Evolutionary conservation across 2,797 vertebrate genomes (phyloP).

Genomic region (Brachyrhaphis roseni): DNA sequence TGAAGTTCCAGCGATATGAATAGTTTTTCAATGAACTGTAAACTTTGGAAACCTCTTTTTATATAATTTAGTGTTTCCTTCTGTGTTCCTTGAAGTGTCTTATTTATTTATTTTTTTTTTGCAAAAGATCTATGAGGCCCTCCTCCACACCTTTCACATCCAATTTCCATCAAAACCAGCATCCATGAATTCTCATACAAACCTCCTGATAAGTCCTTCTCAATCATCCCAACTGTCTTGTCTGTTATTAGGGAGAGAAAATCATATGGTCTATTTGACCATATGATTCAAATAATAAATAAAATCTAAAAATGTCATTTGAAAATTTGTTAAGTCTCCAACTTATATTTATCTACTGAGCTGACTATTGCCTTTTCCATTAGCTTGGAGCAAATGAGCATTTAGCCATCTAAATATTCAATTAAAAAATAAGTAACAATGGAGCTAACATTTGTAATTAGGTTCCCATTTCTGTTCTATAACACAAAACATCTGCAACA

Average conservation of each 20-base stretch:
- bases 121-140: neutral
- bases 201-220: neutral
- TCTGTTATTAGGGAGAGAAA: neutral
- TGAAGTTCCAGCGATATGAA: neutral
- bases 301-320: slow-evolving; percentile 3
- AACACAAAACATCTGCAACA: neutral
- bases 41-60: neutral
- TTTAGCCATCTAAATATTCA: neutral
- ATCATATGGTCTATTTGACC: neutral
- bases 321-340: neutral
- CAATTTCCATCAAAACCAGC: slow-evolving; percentile 6
- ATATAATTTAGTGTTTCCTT: neutral
- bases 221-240: neutral
- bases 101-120: neutral
- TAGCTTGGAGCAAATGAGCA: neutral
- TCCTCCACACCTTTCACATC: neutral
- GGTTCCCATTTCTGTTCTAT: neutral
- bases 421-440: neutral
- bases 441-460: neutral
- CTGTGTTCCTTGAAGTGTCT: neutral
- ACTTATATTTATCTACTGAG: neutral
- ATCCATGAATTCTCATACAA: neutral
- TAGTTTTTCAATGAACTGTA: neutral
- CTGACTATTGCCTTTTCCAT: neutral
- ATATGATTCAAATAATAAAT: too few species aligned